These are phyloP conservation scores for Vulpes vulpes DNA, from an alignment of 2,113 vertebrate genomes.

Conservation along the genomic window DNA sequence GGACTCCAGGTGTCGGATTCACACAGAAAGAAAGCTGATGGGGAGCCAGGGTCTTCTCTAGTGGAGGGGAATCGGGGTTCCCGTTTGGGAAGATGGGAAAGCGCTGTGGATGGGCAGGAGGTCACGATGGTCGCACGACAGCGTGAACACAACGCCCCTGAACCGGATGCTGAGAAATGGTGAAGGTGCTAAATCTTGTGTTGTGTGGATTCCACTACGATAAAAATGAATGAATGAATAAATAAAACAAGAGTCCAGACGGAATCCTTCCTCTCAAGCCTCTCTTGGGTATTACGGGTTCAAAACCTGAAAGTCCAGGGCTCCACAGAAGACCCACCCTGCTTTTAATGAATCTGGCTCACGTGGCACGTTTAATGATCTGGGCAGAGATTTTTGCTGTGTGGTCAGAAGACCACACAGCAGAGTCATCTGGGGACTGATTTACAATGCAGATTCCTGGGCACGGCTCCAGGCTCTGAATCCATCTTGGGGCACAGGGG, in stretches of 20 bases:
- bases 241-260: not conserved
- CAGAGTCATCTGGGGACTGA: not conserved
- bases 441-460: not conserved
- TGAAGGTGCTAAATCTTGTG: accelerated
- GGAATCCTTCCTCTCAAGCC: not conserved
- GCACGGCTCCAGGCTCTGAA: not conserved
- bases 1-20: not conserved
- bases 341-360: not conserved
- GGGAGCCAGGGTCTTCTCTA: too few species aligned
- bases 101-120: not conserved
- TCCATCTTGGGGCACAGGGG: too few species aligned
- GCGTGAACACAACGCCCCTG: accelerated
- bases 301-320: not conserved
- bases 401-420: not conserved
- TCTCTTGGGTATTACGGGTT: not conserved
- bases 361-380: accelerated
- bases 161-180: accelerated
- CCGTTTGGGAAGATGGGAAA: too few species aligned
- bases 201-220: not conserved
- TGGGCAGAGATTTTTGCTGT: accelerated
- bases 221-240: not conserved
- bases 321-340: accelerated
- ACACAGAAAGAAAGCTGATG: accelerated
- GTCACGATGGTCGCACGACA: accelerated
- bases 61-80: accelerated